A percentile compares a stretch with the other conserved stretches of the same genome.
Conservation (phyloP, 30 jellyfish, hydroid and myxozoan species). For the Aurelia aurita region DNA sequence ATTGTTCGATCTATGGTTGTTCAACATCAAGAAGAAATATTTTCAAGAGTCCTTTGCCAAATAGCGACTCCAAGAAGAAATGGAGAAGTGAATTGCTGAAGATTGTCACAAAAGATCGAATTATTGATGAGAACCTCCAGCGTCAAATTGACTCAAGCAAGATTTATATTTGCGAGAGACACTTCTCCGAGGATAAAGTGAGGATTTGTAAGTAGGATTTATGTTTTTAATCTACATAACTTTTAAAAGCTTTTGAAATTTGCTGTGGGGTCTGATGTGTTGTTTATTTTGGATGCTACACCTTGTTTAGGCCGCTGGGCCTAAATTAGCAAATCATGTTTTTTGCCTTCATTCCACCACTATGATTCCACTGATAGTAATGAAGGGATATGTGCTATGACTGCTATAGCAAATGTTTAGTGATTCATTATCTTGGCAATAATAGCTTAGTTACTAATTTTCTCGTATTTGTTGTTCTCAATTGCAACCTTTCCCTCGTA, state of each 20-base stretch:
- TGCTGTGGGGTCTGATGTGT: background rate
- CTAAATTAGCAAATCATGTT: background rate
- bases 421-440: background rate
- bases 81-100: no score
- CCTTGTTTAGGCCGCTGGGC: background rate
- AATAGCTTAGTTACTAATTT: no score
- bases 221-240: background rate
- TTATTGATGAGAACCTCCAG: no score
- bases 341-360: background rate
- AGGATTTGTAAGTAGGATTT: conserved; percentile 32
- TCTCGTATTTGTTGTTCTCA: no score
- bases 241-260: background rate
- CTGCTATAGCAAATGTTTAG: background rate
- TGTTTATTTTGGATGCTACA: background rate
- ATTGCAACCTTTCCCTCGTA: background rate
- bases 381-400: background rate
- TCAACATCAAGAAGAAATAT: no score
- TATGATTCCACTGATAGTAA: background rate
- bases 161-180: no score
- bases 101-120: no score
- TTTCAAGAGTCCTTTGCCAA: no score
- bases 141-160: no score
- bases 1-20: no score
- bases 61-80: no score
- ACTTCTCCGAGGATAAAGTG: conserved; percentile 27